Percentiles rank a stretch among this genome's conserved stretches.
These are phyloP conservation scores for Lasioglossum oenotherae DNA, from an alignment of 2,888 invertebrate species.

Conservation along the genomic window DNA sequence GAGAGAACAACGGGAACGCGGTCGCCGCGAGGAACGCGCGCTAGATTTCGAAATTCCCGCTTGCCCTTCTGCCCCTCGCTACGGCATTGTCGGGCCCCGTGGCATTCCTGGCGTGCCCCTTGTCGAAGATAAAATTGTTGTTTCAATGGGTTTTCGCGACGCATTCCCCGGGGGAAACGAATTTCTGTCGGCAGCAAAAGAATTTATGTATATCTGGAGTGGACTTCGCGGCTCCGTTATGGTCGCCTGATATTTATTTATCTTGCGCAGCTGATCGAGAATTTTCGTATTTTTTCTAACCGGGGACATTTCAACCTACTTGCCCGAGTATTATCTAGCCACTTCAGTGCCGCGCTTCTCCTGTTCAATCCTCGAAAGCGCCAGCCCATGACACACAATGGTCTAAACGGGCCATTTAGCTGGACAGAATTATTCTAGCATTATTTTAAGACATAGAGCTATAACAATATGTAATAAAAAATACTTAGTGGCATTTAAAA, in stretches of 20 bases:
- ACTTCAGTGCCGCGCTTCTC: not conserved
- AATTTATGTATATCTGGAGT: slow-evolving; percentile 25
- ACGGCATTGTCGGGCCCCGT: slow-evolving; percentile 26
- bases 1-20: slow-evolving; percentile 38
- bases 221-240: not conserved
- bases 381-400: not conserved
- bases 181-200: slow-evolving; percentile 23
- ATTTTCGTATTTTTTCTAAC: not conserved
- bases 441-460: too few species aligned
- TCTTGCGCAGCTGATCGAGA: not conserved
- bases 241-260: not conserved
- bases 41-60: slow-evolving; percentile 56
- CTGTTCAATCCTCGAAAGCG: not conserved
- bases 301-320: not conserved
- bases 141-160: slow-evolving; percentile 44
- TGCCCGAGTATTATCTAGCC: not conserved
- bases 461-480: too few species aligned
- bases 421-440: too few species aligned
- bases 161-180: slow-evolving; percentile 31
- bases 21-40: slow-evolving; percentile 29
- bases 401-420: too few species aligned
- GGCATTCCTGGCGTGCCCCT: slow-evolving; percentile 52
- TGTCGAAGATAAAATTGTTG: slow-evolving; percentile 42
- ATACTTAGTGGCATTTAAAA: too few species aligned
- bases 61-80: slow-evolving; percentile 13